A percentile compares a stretch with the other conserved stretches of the same genome.
These are phyloP conservation scores for Alces alces DNA, from an alignment of 2,113 vertebrate species.

Conservation along the genomic window DNA sequence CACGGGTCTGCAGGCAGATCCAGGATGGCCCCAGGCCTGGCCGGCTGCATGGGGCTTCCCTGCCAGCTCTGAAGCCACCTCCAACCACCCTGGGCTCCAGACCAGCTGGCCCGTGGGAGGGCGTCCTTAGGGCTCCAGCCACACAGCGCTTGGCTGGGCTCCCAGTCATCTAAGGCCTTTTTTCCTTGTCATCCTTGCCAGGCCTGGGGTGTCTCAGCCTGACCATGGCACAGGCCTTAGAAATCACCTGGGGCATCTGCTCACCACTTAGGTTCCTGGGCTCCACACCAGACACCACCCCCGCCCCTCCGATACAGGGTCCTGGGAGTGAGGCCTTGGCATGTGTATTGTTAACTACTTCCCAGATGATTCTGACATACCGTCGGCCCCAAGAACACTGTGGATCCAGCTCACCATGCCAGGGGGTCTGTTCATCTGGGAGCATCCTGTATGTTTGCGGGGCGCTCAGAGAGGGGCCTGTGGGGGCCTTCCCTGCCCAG, in stretches of 20 bases:
- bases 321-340: not conserved
- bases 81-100: not conserved
- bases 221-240: not conserved
- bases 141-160: not conserved
- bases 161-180: not conserved
- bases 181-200: not conserved
- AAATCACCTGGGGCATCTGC: too few relatives aligned
- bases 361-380: not conserved
- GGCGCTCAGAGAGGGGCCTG: not conserved
- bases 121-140: too few relatives aligned
- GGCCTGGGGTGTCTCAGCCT: not conserved
- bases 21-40: not conserved
- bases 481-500: not conserved
- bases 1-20: too few relatives aligned
- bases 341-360: too few relatives aligned
- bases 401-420: not conserved
- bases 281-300: not conserved
- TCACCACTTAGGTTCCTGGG: not conserved
- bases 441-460: not conserved
- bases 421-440: not conserved
- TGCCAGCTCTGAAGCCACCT: not conserved
- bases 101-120: not conserved
- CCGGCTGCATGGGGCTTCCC: not conserved
- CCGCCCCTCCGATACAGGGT: not conserved
- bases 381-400: too few relatives aligned